These are phyloP conservation scores for Empis livida DNA, from an alignment of 2,888 invertebrate species.

Conservation along the genomic window DNA sequence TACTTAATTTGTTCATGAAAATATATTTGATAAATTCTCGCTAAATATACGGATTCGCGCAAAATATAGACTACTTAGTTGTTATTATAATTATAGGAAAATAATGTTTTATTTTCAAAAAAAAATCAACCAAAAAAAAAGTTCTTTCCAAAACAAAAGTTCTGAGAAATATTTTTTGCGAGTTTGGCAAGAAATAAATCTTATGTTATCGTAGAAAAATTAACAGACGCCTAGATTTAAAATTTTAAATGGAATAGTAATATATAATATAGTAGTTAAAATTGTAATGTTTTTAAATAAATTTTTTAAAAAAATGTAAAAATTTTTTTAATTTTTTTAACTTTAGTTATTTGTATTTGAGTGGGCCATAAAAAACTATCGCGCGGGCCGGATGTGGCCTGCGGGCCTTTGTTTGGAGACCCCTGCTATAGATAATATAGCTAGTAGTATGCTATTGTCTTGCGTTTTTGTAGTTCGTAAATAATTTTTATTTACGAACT, in stretches of 20 bases:
- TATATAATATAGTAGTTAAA: background rate
- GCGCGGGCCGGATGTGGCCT: background rate
- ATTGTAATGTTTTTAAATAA: background rate
- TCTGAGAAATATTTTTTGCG: background rate
- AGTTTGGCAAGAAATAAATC: background rate
- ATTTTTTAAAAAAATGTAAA: background rate
- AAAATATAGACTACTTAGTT: too few species aligned
- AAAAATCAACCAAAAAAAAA: too few species aligned
- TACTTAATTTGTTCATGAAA: too few species aligned
- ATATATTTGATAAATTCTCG: too few species aligned
- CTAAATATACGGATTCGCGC: too few species aligned
- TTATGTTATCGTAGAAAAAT: background rate
- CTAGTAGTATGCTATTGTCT: too few species aligned
- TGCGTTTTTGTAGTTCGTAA: too few species aligned
- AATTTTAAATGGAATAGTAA: background rate
- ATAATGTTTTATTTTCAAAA: background rate
- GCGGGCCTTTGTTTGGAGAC: background rate
- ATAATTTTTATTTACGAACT: too few species aligned
- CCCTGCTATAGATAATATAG: too few species aligned
- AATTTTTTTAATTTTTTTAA: background rate
- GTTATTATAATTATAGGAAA: background rate
- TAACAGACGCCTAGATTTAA: background rate
- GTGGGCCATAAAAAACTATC: background rate
- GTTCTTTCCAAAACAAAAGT: too few species aligned
- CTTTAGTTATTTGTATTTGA: background rate